These are phyloP conservation scores for Xylocampa areola DNA, from an alignment of 2,888 invertebrate species.

Conservation along the genomic window DNA sequence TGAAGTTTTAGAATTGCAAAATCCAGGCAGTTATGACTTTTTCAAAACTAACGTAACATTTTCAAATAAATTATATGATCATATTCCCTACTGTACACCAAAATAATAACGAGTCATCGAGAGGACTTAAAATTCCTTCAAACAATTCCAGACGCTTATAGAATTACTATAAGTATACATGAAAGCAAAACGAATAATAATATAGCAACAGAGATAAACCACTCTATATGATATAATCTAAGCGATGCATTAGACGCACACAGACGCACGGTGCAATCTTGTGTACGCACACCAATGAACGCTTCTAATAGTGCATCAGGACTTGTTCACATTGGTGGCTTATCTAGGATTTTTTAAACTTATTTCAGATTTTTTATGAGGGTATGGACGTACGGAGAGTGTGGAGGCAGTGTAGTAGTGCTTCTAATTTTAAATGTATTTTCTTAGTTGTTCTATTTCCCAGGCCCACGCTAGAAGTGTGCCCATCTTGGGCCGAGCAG, in stretches of 20 bases:
- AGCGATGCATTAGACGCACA: conserved; percentile 84
- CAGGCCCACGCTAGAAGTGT: too few relatives aligned
- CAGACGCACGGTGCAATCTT: conserved; percentile 69
- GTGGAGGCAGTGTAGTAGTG: too few relatives aligned
- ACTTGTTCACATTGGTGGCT: conserved; percentile 65
- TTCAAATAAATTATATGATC: too few relatives aligned
- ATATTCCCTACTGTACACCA: too few relatives aligned
- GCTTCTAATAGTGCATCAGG: conserved; percentile 74
- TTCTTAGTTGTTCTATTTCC: too few relatives aligned
- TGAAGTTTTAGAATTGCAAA: neutral
- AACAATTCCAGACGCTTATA: conserved; percentile 30
- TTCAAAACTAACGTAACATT: too few relatives aligned
- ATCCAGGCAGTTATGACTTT: too few relatives aligned
- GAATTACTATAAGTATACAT: conserved; percentile 30
- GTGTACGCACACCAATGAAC: conserved; percentile 64
- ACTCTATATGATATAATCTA: conserved; percentile 81
- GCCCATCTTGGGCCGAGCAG: too few relatives aligned
- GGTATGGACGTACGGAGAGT: neutral
- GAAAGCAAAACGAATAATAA: conserved; percentile 38
- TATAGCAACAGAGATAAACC: conserved; percentile 44
- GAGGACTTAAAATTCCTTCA: conserved; percentile 29
- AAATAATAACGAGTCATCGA: conserved; percentile 26
- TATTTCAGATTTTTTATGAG: neutral
- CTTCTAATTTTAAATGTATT: too few relatives aligned
- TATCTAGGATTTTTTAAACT: conserved; percentile 69